These are phyloP conservation scores for Sphecodes monilicornis DNA, from an alignment of 2,888 invertebrate genomes.

Conservation along the genomic window DNA sequence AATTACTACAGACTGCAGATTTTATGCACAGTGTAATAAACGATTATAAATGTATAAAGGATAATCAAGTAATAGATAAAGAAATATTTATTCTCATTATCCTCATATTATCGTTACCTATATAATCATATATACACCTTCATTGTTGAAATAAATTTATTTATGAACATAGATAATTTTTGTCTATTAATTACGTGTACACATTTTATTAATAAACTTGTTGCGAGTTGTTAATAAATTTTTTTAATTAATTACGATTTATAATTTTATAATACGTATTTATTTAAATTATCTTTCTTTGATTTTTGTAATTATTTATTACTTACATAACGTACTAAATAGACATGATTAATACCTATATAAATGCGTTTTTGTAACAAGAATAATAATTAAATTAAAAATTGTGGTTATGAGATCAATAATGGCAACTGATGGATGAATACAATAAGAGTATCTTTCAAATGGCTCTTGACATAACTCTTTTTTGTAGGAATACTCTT, in stretches of 20 bases:
- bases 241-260: background rate
- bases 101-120: background rate
- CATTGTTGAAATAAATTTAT: background rate
- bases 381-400: background rate
- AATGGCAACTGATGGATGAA: background rate
- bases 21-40: background rate
- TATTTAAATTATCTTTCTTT: background rate
- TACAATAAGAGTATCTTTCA: background rate
- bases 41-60: background rate
- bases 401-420: slow-evolving; percentile 9
- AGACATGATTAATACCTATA: background rate
- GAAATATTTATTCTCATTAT: background rate
- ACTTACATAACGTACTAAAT: background rate
- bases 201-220: background rate
- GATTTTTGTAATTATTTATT: background rate
- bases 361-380: background rate
- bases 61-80: background rate
- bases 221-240: background rate
- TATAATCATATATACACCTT: background rate
- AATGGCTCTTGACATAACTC: background rate
- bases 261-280: background rate
- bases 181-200: background rate
- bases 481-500: background rate
- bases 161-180: background rate
- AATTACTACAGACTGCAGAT: background rate